Base-by-base conservation (phyloP, 2,113 vertebrate genomes). In the Apteryx mantelli region DNA sequence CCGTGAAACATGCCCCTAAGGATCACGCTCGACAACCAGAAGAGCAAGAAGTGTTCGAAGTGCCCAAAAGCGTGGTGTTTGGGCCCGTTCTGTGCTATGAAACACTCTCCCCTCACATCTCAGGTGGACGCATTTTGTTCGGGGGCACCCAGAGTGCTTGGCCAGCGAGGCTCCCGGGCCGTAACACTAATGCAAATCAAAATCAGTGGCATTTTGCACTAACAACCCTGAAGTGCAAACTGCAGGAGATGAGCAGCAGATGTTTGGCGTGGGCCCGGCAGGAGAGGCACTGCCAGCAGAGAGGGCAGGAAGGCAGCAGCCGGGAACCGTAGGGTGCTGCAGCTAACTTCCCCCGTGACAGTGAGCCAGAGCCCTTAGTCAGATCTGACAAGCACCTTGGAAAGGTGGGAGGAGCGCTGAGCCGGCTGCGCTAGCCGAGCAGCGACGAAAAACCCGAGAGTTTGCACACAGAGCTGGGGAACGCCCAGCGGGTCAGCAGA, bases 321-420 rank as follows among this genome's bases (percentile, higher is more conserved):
- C 82, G 82, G 56, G 56, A 82, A 73, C 25, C 3, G 38, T 74
- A 44, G 55, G 9, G 28, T 75, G 55, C 66, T 80, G 71, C 6
- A 16, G 76, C 6, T 56, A 26, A 28, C 19, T 26, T 18, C 56
- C 12, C 18, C n/a, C 17, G 32, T 46, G 24, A 56, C 7, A 17
- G 52, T 8, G 61, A 50, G n/a, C 15, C 9, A 34, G 66, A 88
- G 76, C 36, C 30, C 44, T 58, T 2, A 42, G 40, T 6, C n/a
- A 68, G 71, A n/a, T 44, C 58, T 69, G 28, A 19, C 4, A 5
- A 0, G 1, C 3, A 1, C 22, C 46, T 66, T 0, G 7, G 65
- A 44, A 63, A 52, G 52, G 56, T 3, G 6, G 28, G 5, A 32
- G 42, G 53, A 25, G 55, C 60, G 52, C 74, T 4, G n/a, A 82